Evolutionary conservation across 92 coral and sea anemone species (phyloP).

Genomic region (Zoanthus sansibaricus): DNA sequence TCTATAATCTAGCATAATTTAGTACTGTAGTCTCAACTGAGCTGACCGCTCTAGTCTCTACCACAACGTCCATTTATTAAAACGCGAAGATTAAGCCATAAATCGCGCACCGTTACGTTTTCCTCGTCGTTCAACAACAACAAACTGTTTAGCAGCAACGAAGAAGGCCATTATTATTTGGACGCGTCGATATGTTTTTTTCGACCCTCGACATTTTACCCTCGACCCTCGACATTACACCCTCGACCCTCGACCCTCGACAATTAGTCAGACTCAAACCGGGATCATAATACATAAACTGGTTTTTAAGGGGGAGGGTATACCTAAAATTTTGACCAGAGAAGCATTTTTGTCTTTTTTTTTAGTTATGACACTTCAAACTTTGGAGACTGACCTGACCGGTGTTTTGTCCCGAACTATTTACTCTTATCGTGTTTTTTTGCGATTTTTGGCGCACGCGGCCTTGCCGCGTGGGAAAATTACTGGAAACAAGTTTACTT

Average conservation of each 20-base stretch:
- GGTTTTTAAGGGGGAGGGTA: constrained; percentile 32
- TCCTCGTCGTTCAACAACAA: constrained; percentile 31
- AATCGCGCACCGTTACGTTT: constrained; percentile 32
- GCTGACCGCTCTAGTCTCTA: constrained; percentile 32
- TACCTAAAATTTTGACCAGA: constrained; percentile 29
- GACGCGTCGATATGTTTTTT: constrained; percentile 28
- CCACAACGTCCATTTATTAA: constrained; percentile 29
- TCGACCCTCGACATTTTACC: too few relatives aligned
- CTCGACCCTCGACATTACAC: too few relatives aligned
- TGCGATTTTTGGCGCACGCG: constrained; percentile 33
- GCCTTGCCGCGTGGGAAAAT: constrained; percentile 33
- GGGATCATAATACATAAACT: constrained; percentile 29
- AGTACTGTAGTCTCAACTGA: constrained; percentile 30
- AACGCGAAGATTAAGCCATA: constrained; percentile 30
- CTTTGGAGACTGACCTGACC: constrained; percentile 32
- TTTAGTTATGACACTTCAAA: constrained; percentile 28
- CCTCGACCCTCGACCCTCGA: too few relatives aligned
- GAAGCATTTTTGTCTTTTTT: constrained; percentile 25
- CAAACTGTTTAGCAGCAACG: constrained; percentile 31
- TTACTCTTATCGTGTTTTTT: constrained; percentile 28
- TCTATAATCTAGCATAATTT: constrained; percentile 27
- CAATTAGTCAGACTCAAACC: constrained; percentile 24
- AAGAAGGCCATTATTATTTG: constrained; percentile 29
- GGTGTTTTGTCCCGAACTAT: constrained; percentile 31
- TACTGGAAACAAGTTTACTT: constrained; percentile 29